Conservation (phyloP, 1,140 invertebrate genomes). For the Caenorhabditis tropicalis region DNA sequence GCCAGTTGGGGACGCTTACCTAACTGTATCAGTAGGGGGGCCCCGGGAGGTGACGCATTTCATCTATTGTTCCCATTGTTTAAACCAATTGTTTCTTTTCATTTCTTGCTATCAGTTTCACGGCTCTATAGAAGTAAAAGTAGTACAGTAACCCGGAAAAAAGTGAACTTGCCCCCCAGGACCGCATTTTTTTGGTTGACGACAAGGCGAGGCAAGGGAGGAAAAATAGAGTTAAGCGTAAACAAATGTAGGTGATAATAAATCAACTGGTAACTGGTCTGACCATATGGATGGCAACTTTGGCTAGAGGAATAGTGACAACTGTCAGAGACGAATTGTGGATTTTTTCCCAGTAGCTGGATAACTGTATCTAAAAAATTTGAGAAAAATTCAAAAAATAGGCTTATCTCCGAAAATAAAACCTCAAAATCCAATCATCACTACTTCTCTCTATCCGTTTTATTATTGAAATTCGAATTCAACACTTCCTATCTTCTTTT, state of each 20-base stretch:
- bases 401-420: no score
- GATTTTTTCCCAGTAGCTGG: no score
- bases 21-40: constrained; percentile 34
- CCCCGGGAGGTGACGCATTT: constrained; percentile 28
- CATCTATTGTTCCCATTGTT: neutral
- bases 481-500: no score
- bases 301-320: neutral
- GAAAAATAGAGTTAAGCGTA: constrained; percentile 2
- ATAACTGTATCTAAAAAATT: no score
- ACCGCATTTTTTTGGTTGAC: neutral
- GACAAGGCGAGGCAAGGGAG: no score
- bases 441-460: no score
- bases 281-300: neutral
- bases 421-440: no score
- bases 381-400: no score
- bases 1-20: no score
- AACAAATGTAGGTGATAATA: constrained; percentile 43
- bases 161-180: neutral
- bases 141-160: constrained; percentile 25
- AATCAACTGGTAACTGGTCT: constrained; percentile 40
- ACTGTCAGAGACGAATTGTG: no score
- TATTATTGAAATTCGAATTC: no score
- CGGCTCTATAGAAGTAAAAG: neutral
- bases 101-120: neutral
- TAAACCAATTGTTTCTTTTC: neutral